These are phyloP conservation scores for Muricea muricata DNA, from an alignment of 92 coral and sea anemone genomes.

Conservation along the genomic window DNA sequence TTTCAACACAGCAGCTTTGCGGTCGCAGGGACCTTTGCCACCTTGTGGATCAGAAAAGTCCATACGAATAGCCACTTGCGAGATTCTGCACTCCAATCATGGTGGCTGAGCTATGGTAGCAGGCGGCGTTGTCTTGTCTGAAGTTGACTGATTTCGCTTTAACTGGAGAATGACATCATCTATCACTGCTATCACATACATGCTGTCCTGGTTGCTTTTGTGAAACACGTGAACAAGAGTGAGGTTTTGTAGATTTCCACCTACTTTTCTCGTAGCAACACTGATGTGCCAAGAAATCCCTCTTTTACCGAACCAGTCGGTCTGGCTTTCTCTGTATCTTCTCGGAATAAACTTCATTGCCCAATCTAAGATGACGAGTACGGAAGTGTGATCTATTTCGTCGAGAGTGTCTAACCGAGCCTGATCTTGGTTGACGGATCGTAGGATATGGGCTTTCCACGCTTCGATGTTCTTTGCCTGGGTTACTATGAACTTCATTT, in stretches of 20 bases:
- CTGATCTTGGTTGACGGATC: conserved; percentile 50
- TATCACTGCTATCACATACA: conserved; percentile 48
- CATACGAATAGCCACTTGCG: not conserved
- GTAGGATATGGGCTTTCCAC: conserved; percentile 42
- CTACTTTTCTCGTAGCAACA: conserved; percentile 49
- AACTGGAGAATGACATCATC: conserved; percentile 51
- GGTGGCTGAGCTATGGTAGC: conserved; percentile 18
- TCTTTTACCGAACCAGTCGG: conserved; percentile 50
- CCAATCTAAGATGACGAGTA: conserved; percentile 41
- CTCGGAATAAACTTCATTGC: conserved; percentile 49
- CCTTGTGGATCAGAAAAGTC: conserved; percentile 43
- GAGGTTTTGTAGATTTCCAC: conserved; percentile 25
- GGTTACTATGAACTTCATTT: conserved; percentile 40
- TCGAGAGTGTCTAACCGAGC: conserved; percentile 31
- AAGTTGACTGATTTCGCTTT: conserved; percentile 23
- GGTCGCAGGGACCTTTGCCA: conserved; percentile 38
- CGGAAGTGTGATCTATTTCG: not conserved
- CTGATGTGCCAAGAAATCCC: conserved; percentile 45
- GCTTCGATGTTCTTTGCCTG: conserved; percentile 43
- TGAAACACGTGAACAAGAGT: conserved; percentile 49
- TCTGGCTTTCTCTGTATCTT: conserved; percentile 37
- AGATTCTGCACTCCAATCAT: not conserved
- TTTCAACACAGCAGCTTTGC: conserved; percentile 30
- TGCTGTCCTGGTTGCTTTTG: conserved; percentile 57
- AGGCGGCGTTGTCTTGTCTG: conserved; percentile 50